These are phyloP conservation scores for Melieria omissa DNA, from an alignment of 2,888 invertebrate genomes.

Conservation along the genomic window DNA sequence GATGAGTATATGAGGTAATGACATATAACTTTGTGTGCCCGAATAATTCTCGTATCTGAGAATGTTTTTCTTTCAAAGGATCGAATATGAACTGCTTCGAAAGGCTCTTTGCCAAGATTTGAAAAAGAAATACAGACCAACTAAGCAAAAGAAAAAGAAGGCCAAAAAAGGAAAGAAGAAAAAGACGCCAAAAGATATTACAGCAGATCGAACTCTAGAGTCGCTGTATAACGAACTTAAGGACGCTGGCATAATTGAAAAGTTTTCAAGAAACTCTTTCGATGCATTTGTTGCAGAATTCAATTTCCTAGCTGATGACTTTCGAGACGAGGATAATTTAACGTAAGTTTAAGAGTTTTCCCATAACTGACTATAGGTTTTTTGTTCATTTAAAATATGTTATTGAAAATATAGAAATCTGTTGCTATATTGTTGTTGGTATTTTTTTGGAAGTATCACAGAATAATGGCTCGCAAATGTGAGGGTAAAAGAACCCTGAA, in stretches of 20 bases:
- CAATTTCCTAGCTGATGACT: constrained; percentile 69
- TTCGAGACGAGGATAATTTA: constrained; percentile 54
- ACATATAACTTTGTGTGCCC: not conserved
- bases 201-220: constrained; percentile 71
- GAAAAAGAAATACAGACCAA: constrained; percentile 56
- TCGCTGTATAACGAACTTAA: constrained; percentile 76
- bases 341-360: constrained; percentile 46
- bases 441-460: no score
- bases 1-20: constrained; percentile 67
- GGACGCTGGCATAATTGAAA: constrained; percentile 69
- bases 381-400: no score
- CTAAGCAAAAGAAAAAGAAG: constrained; percentile 48
- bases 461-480: no score
- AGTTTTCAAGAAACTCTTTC: constrained; percentile 70
- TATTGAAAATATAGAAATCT: no score
- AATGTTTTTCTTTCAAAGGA: constrained; percentile 43
- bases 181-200: constrained; percentile 70
- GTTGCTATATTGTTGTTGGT: no score
- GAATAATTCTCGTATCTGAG: not conserved
- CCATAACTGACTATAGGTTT: no score
- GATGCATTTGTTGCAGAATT: constrained; percentile 76
- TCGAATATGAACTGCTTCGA: constrained; percentile 64
- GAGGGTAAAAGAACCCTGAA: no score
- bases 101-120: constrained; percentile 65
- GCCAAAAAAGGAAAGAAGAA: constrained; percentile 60